Evolutionary conservation across 2,797 vertebrate species (phyloP).

Genomic region (Coccyzus lansbergi): DNA sequence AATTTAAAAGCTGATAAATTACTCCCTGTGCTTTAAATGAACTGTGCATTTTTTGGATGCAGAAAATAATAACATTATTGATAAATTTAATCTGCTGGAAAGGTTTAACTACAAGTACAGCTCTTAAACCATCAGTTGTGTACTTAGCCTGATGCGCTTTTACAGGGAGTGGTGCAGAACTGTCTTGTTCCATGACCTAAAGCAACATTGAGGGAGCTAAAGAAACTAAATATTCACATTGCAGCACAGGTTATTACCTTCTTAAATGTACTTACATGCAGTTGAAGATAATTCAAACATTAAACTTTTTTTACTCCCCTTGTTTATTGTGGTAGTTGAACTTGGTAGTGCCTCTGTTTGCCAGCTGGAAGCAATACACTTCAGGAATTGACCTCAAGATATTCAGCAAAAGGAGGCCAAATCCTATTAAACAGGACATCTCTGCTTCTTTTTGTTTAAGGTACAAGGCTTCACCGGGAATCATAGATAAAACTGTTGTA

Average conservation of each 20-base stretch:
- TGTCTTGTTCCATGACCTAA: neutral
- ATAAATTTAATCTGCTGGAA: neutral
- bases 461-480: constrained; percentile 3
- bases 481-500: constrained; percentile 3
- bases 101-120: neutral
- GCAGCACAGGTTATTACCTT: neutral
- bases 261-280: neutral
- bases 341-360: neutral
- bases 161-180: neutral
- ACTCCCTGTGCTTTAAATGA: neutral
- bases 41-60: neutral
- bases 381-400: constrained; percentile 61
- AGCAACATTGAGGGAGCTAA: neutral
- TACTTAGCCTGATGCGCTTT: neutral
- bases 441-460: constrained; percentile 60
- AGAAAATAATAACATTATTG: neutral
- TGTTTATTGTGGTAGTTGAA: constrained; percentile 30
- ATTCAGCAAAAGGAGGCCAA: constrained; percentile 62
- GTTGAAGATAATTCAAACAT: neutral
- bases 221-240: neutral
- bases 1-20: neutral
- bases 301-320: neutral
- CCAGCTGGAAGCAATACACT: constrained; percentile 36
- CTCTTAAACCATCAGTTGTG: neutral
- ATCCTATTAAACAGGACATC: constrained; percentile 61